Evolutionary conservation across 2,888 invertebrate species (phyloP).

Genomic region (Stratiomys singularior): DNA sequence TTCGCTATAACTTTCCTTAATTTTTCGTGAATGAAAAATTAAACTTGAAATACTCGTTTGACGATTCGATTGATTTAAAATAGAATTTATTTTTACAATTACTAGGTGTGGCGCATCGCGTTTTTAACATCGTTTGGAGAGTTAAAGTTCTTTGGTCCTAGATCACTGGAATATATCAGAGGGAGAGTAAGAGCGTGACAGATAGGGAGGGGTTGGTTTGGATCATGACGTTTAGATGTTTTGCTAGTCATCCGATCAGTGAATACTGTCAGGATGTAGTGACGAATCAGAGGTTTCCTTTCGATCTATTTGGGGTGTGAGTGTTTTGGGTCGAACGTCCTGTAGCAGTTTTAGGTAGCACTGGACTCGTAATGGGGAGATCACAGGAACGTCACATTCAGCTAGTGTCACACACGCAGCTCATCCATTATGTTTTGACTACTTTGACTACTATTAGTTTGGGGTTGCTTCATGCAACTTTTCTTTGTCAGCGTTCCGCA

Average conservation of each 20-base stretch:
- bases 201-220: too few species aligned
- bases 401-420: constrained; percentile 81
- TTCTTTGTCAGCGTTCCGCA: constrained; percentile 82
- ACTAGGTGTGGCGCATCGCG: background rate
- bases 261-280: background rate
- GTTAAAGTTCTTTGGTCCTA: constrained; percentile 49
- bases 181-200: too few species aligned
- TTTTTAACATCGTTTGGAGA: constrained; percentile 8
- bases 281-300: background rate
- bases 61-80: constrained; percentile 12
- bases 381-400: constrained; percentile 49
- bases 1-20: constrained; percentile 7
- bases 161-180: constrained; percentile 50
- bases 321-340: constrained; percentile 9
- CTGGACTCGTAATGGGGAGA: constrained; percentile 2
- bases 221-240: background rate
- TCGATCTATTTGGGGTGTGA: background rate
- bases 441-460: constrained; percentile 57
- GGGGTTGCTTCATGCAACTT: constrained; percentile 68
- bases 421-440: constrained; percentile 78
- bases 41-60: background rate
- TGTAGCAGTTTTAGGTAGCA: background rate
- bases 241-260: background rate
- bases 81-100: constrained; percentile 16
- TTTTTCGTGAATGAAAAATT: constrained; percentile 11